phyloP scores from a whole-genome alignment of 2,113 vertebrate species.

The Oncorhynchus gorbuscha region DNA sequence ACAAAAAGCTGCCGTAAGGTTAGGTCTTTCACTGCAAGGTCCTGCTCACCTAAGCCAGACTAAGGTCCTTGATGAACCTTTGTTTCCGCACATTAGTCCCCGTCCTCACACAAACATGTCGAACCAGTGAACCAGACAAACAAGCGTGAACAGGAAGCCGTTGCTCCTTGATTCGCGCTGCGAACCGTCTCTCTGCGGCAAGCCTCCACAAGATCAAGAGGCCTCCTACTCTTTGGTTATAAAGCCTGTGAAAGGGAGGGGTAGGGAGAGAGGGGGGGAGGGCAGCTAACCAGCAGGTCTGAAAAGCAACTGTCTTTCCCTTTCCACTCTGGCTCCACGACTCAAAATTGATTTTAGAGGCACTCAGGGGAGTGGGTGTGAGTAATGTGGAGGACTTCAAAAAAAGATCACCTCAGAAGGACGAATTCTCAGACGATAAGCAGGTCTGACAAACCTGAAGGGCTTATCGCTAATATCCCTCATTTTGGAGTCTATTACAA shows the following conservation, averaged over 20 bases:
- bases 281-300: neutral
- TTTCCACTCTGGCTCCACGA: slow-evolving; percentile 21
- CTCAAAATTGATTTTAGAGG: slow-evolving; percentile 58
- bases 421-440: slow-evolving; percentile 48
- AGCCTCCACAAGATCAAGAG: neutral
- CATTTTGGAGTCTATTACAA: slow-evolving; percentile 62
- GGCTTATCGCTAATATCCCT: slow-evolving; percentile 60
- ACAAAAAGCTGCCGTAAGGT: too few species aligned
- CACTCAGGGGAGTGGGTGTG: slow-evolving; percentile 32
- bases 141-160: neutral
- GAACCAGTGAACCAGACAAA: neutral
- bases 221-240: neutral
- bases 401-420: slow-evolving; percentile 40
- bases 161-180: neutral
- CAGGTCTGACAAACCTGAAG: slow-evolving; percentile 58
- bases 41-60: neutral
- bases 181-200: slow-evolving; percentile 23
- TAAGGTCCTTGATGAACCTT: neutral
- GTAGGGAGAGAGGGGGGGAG: neutral
- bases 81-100: slow-evolving; percentile 2
- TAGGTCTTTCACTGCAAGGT: neutral
- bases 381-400: slow-evolving; percentile 34
- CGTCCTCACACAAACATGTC: neutral
- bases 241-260: slow-evolving; percentile 8
- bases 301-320: slow-evolving; percentile 5